These are phyloP conservation scores for Podiceps cristatus DNA, from an alignment of 2,113 vertebrate species.

Conservation along the genomic window DNA sequence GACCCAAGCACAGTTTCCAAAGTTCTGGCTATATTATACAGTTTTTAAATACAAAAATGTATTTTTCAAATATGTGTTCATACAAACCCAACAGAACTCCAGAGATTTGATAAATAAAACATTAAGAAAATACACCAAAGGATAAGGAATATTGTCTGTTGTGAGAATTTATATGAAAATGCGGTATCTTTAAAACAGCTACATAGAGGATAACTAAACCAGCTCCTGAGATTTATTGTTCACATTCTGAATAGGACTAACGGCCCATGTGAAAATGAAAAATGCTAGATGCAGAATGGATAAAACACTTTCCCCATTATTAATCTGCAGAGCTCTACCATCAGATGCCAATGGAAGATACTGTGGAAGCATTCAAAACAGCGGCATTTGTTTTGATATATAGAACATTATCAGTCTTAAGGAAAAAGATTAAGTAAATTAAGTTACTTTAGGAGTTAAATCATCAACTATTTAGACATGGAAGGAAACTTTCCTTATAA, in stretches of 20 bases:
- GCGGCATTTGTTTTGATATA: not conserved
- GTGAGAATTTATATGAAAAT: not conserved
- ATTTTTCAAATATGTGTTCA: not conserved
- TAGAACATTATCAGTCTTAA: not conserved
- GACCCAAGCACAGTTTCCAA: not conserved
- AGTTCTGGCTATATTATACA: not conserved
- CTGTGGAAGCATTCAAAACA: not conserved
- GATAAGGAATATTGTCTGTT: not conserved
- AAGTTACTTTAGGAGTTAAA: not conserved
- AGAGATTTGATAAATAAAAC: not conserved
- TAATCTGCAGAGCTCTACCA: not conserved
- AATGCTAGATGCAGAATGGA: not conserved
- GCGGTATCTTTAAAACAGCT: not conserved
- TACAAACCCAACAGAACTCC: not conserved
- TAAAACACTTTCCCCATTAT: not conserved
- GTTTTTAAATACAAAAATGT: not conserved
- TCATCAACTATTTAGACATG: not conserved
- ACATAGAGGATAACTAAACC: not conserved
- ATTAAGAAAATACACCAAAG: not conserved
- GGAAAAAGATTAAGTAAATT: not conserved
- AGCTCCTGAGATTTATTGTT: not conserved
- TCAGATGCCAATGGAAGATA: not conserved
- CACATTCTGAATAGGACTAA: not conserved
- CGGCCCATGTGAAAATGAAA: not conserved
- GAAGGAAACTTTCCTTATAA: not conserved